Conservation (phyloP, 2,888 invertebrate genomes). For the Cenopis cana region DNA sequence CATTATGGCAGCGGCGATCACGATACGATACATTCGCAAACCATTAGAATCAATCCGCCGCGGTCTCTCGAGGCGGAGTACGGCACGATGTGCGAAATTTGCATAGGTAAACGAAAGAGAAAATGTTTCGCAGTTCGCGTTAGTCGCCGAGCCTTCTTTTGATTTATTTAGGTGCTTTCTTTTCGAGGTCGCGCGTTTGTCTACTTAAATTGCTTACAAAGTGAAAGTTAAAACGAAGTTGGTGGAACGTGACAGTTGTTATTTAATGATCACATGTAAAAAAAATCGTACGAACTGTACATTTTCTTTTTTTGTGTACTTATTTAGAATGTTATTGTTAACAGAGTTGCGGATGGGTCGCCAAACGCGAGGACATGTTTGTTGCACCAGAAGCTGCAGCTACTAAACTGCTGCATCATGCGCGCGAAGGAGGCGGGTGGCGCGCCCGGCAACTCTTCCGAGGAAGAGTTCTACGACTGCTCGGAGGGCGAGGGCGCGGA, state of each 20-base stretch:
- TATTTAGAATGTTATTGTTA: constrained; percentile 58
- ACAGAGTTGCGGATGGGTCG: constrained; percentile 90
- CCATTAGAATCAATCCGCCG: constrained; percentile 37
- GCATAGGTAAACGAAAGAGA: constrained; percentile 67
- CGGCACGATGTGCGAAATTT: constrained; percentile 52
- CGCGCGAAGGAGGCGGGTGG: constrained; percentile 78
- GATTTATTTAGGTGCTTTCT: constrained; percentile 72
- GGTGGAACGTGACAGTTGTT: constrained; percentile 62
- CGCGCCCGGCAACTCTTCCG: constrained; percentile 73
- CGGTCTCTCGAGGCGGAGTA: constrained; percentile 33
- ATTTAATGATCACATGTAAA: constrained; percentile 51
- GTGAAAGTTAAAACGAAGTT: constrained; percentile 73
- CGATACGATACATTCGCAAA: constrained; percentile 41
- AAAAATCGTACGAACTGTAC: constrained; percentile 52
- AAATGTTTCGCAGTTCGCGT: constrained; percentile 62
- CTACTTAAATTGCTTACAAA: constrained; percentile 64
- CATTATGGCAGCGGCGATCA: constrained; percentile 49
- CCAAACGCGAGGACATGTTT: constrained; percentile 96
- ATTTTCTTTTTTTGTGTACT: constrained; percentile 29
- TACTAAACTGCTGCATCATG: constrained; percentile 92
- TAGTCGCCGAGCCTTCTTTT: constrained; percentile 59
- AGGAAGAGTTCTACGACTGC: constrained; percentile 93
- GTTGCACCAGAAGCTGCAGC: constrained; percentile 97
- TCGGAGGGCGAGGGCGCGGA: constrained; percentile 84
- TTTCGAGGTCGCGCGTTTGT: constrained; percentile 69